A percentile compares a stretch with the other conserved stretches of the same genome.
phyloP scores from a whole-genome alignment of 2,888 invertebrate genomes.

The Mycalesis mineus region DNA sequence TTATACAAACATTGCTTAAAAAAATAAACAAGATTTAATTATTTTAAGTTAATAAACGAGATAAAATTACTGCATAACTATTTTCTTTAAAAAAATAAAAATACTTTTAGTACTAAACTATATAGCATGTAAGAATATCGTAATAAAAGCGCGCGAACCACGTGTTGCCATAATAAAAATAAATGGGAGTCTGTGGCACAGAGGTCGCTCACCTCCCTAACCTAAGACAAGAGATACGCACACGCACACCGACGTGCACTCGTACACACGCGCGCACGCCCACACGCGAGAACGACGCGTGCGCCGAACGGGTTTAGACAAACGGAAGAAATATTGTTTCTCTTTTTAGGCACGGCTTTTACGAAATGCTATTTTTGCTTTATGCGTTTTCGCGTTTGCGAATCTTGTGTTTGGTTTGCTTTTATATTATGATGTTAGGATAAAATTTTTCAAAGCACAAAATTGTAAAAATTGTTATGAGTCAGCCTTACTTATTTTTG shows the following conservation, averaged over 20 bases:
- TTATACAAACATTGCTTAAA: no score
- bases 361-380: conserved; percentile 37
- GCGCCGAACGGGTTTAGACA: conserved; percentile 75
- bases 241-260: conserved; percentile 56
- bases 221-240: conserved; percentile 75
- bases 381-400: conserved; percentile 5
- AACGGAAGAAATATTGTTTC: conserved; percentile 76
- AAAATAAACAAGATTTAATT: no score
- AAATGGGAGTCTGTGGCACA: conserved; percentile 72
- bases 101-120: conserved; percentile 23
- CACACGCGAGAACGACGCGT: conserved; percentile 59
- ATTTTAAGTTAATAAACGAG: no score
- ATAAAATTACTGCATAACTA: no score
- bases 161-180: conserved; percentile 76
- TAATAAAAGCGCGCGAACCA: conserved; percentile 66
- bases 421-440: no score
- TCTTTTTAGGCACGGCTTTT: conserved; percentile 69
- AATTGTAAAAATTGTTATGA: no score
- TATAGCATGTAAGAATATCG: conserved; percentile 52
- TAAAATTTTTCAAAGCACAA: no score
- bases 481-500: no score
- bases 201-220: conserved; percentile 78
- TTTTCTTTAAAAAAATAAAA: background rate
- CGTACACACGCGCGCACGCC: conserved; percentile 42
- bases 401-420: no score